phyloP scores from a whole-genome alignment of 35 echinoderm and acorn worm genomes.

The Stichopus chloronotus region DNA sequence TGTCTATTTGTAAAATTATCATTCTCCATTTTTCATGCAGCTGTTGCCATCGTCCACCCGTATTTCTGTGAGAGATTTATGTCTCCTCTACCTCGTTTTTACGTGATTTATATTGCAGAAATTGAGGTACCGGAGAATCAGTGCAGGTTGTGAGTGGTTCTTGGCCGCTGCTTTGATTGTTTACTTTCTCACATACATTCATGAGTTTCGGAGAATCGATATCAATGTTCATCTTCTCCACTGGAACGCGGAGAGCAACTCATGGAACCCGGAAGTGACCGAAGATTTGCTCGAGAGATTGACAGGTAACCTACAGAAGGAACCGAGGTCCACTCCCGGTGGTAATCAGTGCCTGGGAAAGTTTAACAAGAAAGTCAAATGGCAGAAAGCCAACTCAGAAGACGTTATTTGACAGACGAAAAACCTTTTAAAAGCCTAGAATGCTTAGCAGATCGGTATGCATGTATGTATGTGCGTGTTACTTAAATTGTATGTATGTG shows the following conservation, averaged over 20 bases:
- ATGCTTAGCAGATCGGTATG: too few relatives aligned
- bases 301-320: neutral
- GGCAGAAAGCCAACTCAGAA: neutral
- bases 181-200: slow-evolving; percentile 40
- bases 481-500: too few relatives aligned
- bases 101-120: slow-evolving; percentile 8
- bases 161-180: neutral
- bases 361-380: neutral
- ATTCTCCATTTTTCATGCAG: neutral
- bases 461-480: too few relatives aligned
- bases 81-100: neutral
- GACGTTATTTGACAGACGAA: neutral
- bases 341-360: neutral
- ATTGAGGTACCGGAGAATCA: slow-evolving; percentile 41
- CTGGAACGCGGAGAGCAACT: neutral
- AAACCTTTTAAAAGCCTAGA: too few relatives aligned
- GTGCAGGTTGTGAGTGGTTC: slow-evolving; percentile 53
- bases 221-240: neutral
- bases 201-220: slow-evolving; percentile 9
- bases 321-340: neutral
- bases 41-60: neutral
- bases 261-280: slow-evolving; percentile 27
- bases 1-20: neutral
- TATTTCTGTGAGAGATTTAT: neutral
- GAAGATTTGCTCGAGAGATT: neutral